A percentile compares a stretch with the other conserved stretches of the same genome.
These are phyloP conservation scores for Phyllopteryx taeniolatus DNA, from an alignment of 2,113 vertebrate species.

Conservation along the genomic window DNA sequence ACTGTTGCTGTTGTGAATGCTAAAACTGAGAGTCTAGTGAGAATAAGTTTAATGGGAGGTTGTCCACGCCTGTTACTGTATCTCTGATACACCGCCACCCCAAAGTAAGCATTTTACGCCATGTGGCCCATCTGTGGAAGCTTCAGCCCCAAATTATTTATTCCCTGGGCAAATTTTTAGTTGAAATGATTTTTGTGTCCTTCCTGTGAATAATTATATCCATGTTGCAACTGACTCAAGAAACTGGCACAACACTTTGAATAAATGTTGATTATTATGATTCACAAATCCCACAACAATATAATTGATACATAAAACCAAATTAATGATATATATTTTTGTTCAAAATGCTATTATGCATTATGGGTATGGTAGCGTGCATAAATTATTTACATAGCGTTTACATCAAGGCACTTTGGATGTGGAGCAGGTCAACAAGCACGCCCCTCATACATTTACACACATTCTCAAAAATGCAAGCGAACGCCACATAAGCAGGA, in stretches of 20 bases:
- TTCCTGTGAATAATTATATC: background rate
- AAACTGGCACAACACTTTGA: background rate
- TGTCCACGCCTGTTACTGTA: constrained; percentile 26
- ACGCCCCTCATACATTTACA: no score
- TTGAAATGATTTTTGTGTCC: background rate
- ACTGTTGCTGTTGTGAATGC: constrained; percentile 51
- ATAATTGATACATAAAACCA: no score
- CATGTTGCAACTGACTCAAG: background rate
- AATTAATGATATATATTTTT: no score
- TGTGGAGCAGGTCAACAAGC: no score
- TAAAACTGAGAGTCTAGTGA: constrained; percentile 41
- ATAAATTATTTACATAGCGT: no score
- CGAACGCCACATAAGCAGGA: no score
- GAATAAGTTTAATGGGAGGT: constrained; percentile 37
- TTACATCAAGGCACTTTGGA: no score
- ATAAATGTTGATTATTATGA: background rate
- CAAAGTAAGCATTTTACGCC: constrained; percentile 5
- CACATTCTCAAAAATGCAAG: no score
- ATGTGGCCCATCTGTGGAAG: background rate
- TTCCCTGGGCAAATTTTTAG: background rate
- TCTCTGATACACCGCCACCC: background rate
- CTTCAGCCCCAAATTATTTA: background rate
- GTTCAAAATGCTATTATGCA: no score
- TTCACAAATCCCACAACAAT: no score
- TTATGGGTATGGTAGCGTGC: no score